These are phyloP conservation scores for Melanchra persicariae DNA, from an alignment of 2,888 invertebrate genomes.

Conservation along the genomic window DNA sequence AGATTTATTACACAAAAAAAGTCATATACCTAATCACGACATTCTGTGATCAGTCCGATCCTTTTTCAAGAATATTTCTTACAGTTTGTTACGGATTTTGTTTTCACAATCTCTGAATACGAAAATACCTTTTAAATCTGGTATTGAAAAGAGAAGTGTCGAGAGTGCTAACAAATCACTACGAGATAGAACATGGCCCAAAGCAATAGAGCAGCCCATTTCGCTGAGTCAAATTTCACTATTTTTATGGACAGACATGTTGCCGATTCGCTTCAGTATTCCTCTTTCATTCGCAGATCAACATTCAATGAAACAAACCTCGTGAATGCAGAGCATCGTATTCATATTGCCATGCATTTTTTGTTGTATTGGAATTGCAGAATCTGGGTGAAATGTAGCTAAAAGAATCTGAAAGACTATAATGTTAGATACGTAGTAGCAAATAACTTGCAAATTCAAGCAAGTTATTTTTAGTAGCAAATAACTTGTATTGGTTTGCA, in stretches of 20 bases:
- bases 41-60: not conserved
- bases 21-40: no score
- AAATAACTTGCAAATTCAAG: no score
- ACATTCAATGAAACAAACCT: constrained; percentile 56
- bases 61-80: not conserved
- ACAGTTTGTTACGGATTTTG: not conserved
- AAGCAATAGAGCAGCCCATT: constrained; percentile 57
- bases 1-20: no score
- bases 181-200: constrained; percentile 37
- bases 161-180: constrained; percentile 55
- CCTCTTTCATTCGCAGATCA: constrained; percentile 53
- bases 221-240: constrained; percentile 54
- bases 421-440: no score
- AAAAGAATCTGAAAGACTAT: not conserved
- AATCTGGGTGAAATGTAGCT: constrained; percentile 4
- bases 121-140: constrained; percentile 37
- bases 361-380: constrained; percentile 4
- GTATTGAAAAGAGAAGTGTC: constrained; percentile 32
- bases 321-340: constrained; percentile 42
- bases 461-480: no score
- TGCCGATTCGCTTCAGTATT: constrained; percentile 36
- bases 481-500: no score
- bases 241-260: constrained; percentile 61
- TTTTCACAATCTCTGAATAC: constrained; percentile 12
- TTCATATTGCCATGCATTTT: constrained; percentile 50